Evolutionary conservation across 2,888 invertebrate genomes (phyloP), one percentile per base, ranked within the genome.

Genomic region (Stenoptilia bipunctidactyla): DNA sequence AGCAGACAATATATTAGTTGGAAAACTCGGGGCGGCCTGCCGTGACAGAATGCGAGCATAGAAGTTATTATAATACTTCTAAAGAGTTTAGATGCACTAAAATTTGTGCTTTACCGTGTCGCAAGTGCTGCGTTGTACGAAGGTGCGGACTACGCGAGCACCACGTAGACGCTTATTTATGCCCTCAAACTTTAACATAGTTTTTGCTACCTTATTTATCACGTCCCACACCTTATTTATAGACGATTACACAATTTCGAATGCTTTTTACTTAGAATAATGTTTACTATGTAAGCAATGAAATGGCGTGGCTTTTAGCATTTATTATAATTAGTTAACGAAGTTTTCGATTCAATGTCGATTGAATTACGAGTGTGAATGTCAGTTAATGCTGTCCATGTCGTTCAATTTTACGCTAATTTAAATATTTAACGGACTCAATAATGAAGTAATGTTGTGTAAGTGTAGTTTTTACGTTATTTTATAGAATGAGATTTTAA

Each of bases 41-140:
- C 62, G 59, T 71, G 67, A 72, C 75, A 75, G 63, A 72, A 72
- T 73, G 68, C 58, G 65, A 70, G 66, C 61, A 58, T 66, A 66
- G 62, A 13, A 79, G 70, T 79, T 79, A 79, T 79, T 71, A 71
- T 72, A 73, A 71, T 77, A 79, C 74, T 75, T 76, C 72, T 61
- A 74, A 73, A 72, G 65, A 72, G 67, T 76, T 72, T 71, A 72
- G 70, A 68, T 66, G 63, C 63, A 61, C 66, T 62, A 58, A 73
- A 73, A 69, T 72, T 72, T 64, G 55, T 60, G 58, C 60, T 58
- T 61, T 60, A 58, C n/a, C 30, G 54, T 58, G 65, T 64, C 63
- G 61, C 63, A 55, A 64, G 56, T 57, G 54, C 8, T 20, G 51
- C 56, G 57, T 56, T 60, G 66, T 68, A 66, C 66, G 61, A 49